These are phyloP conservation scores for Cnemophilus loriae DNA, from an alignment of 2,113 vertebrate genomes.

Conservation along the genomic window DNA sequence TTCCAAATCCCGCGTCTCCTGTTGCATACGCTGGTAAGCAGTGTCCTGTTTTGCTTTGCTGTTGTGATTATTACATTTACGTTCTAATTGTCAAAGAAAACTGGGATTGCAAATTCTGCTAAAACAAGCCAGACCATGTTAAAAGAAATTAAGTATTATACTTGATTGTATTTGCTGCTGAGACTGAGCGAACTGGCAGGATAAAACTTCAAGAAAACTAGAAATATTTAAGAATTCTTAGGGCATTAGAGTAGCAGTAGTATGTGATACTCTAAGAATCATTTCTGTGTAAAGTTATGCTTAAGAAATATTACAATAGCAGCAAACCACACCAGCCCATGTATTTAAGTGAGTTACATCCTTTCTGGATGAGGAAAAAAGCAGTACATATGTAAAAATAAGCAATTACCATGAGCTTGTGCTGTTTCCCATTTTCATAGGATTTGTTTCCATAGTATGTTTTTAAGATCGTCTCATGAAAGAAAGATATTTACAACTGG, in stretches of 20 bases:
- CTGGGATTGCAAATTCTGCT: neutral
- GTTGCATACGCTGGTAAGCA: neutral
- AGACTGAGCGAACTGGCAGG: neutral
- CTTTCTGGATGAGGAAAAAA: constrained; percentile 4
- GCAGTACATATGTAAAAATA: neutral
- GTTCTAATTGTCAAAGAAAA: constrained; percentile 54
- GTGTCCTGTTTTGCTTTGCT: constrained; percentile 10
- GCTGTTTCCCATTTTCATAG: constrained; percentile 22
- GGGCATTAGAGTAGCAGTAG: neutral
- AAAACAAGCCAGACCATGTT: neutral
- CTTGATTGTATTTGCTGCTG: neutral
- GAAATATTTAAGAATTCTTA: neutral
- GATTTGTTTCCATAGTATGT: constrained; percentile 1
- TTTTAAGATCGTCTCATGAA: neutral
- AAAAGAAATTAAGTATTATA: neutral
- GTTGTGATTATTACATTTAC: neutral
- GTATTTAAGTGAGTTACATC: neutral
- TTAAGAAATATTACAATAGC: neutral
- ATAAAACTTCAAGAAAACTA: neutral
- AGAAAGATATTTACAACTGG: neutral
- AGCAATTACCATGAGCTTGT: neutral
- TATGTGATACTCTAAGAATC: neutral
- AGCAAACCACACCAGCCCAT: neutral
- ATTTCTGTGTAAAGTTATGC: neutral
- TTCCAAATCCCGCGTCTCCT: neutral